A percentile compares a stretch with the other conserved stretches of the same genome.
These are phyloP conservation scores for Apamea monoglypha DNA, from an alignment of 2,888 invertebrate genomes.

Conservation along the genomic window DNA sequence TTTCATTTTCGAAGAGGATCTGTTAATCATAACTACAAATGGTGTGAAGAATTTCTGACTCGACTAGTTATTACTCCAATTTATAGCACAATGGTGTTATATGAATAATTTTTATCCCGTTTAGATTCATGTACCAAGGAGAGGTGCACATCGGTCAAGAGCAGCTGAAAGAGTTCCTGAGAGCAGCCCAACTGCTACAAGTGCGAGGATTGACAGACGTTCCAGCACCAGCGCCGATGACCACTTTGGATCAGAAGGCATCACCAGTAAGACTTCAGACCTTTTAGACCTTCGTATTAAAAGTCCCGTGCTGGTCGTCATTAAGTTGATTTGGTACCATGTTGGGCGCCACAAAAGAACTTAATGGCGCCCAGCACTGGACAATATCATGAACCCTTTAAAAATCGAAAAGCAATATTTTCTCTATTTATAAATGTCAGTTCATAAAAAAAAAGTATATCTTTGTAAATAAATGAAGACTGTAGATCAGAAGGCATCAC, in stretches of 20 bases:
- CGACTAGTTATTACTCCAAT: not conserved
- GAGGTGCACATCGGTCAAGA: constrained; percentile 97
- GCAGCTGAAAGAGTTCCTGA: constrained; percentile 95
- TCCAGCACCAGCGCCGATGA: constrained; percentile 88
- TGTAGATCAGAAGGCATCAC: constrained; percentile 85
- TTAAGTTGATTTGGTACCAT: not conserved
- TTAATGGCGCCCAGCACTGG: not conserved
- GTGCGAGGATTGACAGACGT: constrained; percentile 96
- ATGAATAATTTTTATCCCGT: not conserved
- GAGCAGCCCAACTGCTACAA: constrained; percentile 96
- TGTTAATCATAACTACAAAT: not conserved
- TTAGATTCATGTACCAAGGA: constrained; percentile 97
- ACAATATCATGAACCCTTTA: not conserved
- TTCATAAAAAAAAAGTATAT: not conserved
- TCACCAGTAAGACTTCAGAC: constrained; percentile 91
- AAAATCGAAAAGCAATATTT: not conserved
- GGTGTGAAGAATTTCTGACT: not conserved
- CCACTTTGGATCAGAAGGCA: constrained; percentile 91
- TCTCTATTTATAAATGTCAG: no score
- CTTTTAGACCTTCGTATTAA: not conserved
- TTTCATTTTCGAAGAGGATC: not conserved
- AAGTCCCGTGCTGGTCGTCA: constrained; percentile 55
- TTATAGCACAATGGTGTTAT: not conserved
- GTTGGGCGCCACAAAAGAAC: constrained; percentile 9
- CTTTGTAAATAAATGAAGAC: not conserved